A percentile compares a stretch with the other conserved stretches of the same genome.
Conservation (phyloP, 2,888 invertebrate genomes). For the Microplitis manilae region DNA sequence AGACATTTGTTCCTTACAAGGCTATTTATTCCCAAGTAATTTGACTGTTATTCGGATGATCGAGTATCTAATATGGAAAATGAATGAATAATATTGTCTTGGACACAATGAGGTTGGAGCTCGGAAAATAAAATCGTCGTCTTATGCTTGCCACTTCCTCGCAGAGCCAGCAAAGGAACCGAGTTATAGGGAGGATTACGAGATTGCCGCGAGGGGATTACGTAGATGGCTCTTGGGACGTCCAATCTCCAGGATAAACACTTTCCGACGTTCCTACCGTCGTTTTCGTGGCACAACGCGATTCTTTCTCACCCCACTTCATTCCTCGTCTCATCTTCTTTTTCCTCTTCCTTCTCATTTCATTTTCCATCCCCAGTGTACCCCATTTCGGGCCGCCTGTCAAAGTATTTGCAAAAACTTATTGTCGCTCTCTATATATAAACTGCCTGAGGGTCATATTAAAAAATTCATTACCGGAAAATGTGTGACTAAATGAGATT, state of each 20-base stretch:
- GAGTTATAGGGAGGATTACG: slow-evolving; percentile 70
- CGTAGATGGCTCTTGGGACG: slow-evolving; percentile 69
- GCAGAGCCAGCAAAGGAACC: slow-evolving; percentile 50
- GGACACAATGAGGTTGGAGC: slow-evolving; percentile 52
- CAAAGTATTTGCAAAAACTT: slow-evolving; percentile 57
- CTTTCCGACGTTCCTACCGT: slow-evolving; percentile 66
- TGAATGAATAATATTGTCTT: slow-evolving; percentile 64
- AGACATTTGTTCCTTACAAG: not conserved
- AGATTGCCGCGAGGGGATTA: slow-evolving; percentile 71
- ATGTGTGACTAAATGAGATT: slow-evolving; percentile 34
- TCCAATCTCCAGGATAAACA: slow-evolving; percentile 72
- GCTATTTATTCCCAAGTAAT: not conserved
- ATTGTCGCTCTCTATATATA: slow-evolving; percentile 52
- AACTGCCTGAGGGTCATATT: slow-evolving; percentile 52
- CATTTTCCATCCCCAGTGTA: slow-evolving; percentile 14
- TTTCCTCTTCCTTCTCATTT: not conserved
- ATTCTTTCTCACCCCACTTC: slow-evolving; percentile 36
- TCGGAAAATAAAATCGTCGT: slow-evolving; percentile 45
- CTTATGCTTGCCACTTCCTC: slow-evolving; percentile 53
- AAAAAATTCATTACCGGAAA: slow-evolving; percentile 63
- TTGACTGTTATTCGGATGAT: not conserved
- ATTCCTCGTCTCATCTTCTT: slow-evolving; percentile 25
- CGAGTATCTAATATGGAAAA: slow-evolving; percentile 47
- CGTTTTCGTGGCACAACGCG: slow-evolving; percentile 19
- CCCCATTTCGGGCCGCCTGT: slow-evolving; percentile 17